Evolutionary conservation across 37 sponge, comb jelly and placozoan genomes (phyloP).

Genomic region (Hexactinellida sp.): DNA sequence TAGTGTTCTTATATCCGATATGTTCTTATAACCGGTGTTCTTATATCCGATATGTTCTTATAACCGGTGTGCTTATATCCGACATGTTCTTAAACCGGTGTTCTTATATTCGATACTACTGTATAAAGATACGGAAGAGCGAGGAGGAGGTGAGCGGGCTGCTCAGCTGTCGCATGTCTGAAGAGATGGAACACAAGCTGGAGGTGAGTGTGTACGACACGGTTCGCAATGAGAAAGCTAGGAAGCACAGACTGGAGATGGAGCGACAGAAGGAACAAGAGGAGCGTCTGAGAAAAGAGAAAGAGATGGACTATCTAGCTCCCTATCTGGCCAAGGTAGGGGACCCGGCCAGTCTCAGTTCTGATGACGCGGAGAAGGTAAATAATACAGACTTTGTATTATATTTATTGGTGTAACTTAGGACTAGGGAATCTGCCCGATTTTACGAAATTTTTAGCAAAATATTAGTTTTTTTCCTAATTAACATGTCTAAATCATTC

Average conservation of each 20-base stretch:
- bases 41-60: too few species aligned
- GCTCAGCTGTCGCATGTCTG: slow-evolving; percentile 31
- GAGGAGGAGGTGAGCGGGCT: slow-evolving; percentile 26
- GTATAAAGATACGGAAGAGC: neutral
- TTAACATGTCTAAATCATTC: too few species aligned
- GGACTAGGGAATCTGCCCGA: too few species aligned
- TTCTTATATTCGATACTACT: too few species aligned
- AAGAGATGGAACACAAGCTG: slow-evolving; percentile 49
- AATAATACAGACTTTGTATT: neutral
- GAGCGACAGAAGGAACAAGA: slow-evolving; percentile 54
- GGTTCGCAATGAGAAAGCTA: slow-evolving; percentile 71
- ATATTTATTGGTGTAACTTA: too few species aligned
- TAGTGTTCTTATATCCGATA: too few species aligned
- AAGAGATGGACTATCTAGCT: slow-evolving; percentile 84
- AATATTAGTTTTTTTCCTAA: too few species aligned
- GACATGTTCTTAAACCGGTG: too few species aligned
- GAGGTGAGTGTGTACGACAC: slow-evolving; percentile 81
- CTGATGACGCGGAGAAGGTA: slow-evolving; percentile 33
- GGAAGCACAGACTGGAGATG: slow-evolving; percentile 56
- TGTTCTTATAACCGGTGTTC: too few species aligned
- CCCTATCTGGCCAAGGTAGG: slow-evolving; percentile 81
- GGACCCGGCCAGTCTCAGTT: slow-evolving; percentile 39
- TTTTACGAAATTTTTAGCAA: too few species aligned
- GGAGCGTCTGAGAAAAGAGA: slow-evolving; percentile 75
- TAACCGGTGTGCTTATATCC: too few species aligned